Evolutionary conservation across 2,888 invertebrate species (phyloP).

Genomic region (Drosophila seclusa): DNA sequence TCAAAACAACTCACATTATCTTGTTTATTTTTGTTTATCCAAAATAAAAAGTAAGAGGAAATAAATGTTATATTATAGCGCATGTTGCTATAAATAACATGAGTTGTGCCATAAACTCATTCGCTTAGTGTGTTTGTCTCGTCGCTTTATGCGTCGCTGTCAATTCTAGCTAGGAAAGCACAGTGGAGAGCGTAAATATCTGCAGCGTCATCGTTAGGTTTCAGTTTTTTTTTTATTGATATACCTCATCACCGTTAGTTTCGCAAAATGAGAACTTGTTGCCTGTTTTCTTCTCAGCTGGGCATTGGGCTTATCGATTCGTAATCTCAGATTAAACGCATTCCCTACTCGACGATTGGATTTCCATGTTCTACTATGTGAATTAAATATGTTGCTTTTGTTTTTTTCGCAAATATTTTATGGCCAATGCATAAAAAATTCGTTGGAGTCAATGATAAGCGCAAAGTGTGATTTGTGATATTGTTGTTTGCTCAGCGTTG

Average conservation of each 20-base stretch:
- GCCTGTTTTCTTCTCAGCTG: constrained; percentile 16
- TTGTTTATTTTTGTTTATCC: constrained; percentile 19
- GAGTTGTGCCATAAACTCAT: constrained; percentile 38
- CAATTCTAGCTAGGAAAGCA: constrained; percentile 31
- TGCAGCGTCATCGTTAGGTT: constrained; percentile 75
- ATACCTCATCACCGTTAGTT: constrained; percentile 69
- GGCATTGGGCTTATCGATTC: constrained; percentile 43
- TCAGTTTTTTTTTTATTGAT: constrained; percentile 48
- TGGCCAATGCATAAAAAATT: constrained; percentile 15
- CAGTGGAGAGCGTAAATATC: constrained; percentile 44
- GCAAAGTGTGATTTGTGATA: constrained; percentile 21
- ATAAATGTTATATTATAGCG: constrained; percentile 7
- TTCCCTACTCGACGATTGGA: constrained; percentile 17
- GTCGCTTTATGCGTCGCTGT: constrained; percentile 13
- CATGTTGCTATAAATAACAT: constrained; percentile 39
- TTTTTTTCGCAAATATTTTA: constrained; percentile 34
- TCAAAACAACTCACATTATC: not conserved
- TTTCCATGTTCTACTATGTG: constrained; percentile 43
- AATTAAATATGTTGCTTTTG: constrained; percentile 20
- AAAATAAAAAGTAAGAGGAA: constrained; percentile 11
- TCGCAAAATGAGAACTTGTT: constrained; percentile 36
- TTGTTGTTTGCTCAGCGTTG: constrained; percentile 2
- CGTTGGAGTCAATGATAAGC: constrained; percentile 31
- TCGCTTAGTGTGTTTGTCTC: constrained; percentile 1
- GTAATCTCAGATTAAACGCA: constrained; percentile 67